These are phyloP conservation scores for Leptinotarsa texana DNA, from an alignment of 1,140 invertebrate genomes.

Conservation along the genomic window DNA sequence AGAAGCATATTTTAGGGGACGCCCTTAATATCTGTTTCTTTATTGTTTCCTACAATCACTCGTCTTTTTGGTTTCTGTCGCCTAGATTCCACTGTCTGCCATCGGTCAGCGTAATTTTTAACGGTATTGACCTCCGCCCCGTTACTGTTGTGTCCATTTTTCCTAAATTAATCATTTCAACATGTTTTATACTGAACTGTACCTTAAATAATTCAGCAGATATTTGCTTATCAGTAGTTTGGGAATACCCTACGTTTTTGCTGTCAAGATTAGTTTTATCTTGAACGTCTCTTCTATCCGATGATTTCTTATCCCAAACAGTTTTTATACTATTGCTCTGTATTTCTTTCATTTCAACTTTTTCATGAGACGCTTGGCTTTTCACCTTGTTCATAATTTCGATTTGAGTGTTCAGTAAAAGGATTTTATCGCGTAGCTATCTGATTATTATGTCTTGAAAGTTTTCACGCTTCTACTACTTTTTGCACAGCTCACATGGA, in stretches of 20 bases:
- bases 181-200: neutral
- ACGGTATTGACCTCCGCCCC: too few relatives aligned
- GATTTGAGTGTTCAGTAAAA: conserved; percentile 7
- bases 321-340: conserved; percentile 8
- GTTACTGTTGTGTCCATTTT: neutral
- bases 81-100: too few relatives aligned
- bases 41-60: too few relatives aligned
- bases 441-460: neutral
- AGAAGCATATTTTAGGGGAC: too few relatives aligned
- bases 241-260: neutral
- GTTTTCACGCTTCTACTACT: neutral
- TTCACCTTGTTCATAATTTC: neutral
- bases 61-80: too few relatives aligned
- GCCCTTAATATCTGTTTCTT: too few relatives aligned
- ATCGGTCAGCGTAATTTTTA: too few relatives aligned
- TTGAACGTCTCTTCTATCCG: neutral
- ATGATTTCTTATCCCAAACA: neutral
- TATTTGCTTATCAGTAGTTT: conserved; percentile 10
- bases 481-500: conserved; percentile 4
- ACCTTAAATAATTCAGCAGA: neutral
- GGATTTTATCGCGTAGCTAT: neutral
- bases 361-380: neutral
- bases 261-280: neutral
- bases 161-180: neutral
- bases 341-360: too few relatives aligned